These are phyloP conservation scores for Pseudoatta argentina DNA, from an alignment of 1,140 invertebrate genomes.

Conservation along the genomic window DNA sequence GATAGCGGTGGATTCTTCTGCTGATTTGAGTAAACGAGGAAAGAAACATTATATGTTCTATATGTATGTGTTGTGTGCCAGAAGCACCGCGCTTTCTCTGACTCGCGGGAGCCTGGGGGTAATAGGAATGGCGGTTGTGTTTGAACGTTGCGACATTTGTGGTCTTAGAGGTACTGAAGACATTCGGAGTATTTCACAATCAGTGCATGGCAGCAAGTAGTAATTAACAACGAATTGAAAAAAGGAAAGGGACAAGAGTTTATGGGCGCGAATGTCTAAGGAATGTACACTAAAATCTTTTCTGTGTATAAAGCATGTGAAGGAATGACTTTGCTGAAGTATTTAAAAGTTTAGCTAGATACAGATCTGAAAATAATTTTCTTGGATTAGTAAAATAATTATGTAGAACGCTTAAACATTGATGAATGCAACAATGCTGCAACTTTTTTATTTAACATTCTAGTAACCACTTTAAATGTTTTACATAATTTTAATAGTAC, in stretches of 20 bases:
- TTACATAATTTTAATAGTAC: too few relatives aligned
- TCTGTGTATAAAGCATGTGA: too few relatives aligned
- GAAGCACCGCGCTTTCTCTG: slow-evolving; percentile 47
- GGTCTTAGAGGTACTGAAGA: not conserved
- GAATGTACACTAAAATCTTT: not conserved
- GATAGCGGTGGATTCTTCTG: not conserved
- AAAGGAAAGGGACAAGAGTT: not conserved
- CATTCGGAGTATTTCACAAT: slow-evolving; percentile 21
- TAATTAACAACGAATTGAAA: not conserved
- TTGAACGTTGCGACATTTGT: slow-evolving; percentile 42
- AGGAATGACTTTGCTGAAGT: too few relatives aligned
- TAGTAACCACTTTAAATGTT: too few relatives aligned
- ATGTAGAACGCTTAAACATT: too few relatives aligned
- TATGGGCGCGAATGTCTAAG: not conserved
- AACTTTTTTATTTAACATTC: too few relatives aligned
- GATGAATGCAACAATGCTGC: too few relatives aligned
- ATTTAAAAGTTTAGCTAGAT: too few relatives aligned
- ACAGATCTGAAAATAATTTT: too few relatives aligned
- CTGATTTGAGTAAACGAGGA: slow-evolving; percentile 8
- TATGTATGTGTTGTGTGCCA: not conserved
- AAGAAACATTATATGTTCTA: not conserved
- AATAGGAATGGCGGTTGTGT: slow-evolving; percentile 15
- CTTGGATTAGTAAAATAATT: too few relatives aligned
- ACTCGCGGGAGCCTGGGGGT: slow-evolving; percentile 4
- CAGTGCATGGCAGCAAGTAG: not conserved